Conservation (phyloP, 2,888 invertebrate genomes). For the Drosophila suboccidentalis region DNA sequence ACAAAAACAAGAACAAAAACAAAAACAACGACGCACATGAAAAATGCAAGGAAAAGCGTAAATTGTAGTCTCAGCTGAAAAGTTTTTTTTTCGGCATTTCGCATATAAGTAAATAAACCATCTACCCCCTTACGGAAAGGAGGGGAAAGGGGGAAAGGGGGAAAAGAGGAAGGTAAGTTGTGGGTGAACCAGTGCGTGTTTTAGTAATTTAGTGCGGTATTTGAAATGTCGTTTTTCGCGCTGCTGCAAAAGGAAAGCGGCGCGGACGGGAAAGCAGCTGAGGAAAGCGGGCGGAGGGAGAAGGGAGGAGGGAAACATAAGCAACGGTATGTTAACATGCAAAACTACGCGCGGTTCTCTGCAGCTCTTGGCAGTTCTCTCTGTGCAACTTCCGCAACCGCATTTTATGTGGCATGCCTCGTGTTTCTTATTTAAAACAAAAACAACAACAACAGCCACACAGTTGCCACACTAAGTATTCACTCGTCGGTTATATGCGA, state of each 20-base stretch:
- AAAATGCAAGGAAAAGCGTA: slow-evolving; percentile 68
- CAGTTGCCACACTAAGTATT: slow-evolving; percentile 5
- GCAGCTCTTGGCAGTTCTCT: slow-evolving; percentile 5
- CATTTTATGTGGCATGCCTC: slow-evolving; percentile 52
- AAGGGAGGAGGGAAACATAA: slow-evolving; percentile 10
- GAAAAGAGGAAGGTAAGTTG: not conserved
- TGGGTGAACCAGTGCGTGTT: slow-evolving; percentile 48
- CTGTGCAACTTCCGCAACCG: slow-evolving; percentile 33
- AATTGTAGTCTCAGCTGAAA: slow-evolving; percentile 66
- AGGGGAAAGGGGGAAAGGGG: not conserved
- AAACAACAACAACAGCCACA: not conserved
- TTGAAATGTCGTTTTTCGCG: slow-evolving; percentile 59
- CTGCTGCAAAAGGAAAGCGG: slow-evolving; percentile 6
- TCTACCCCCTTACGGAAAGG: not conserved
- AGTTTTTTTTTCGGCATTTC: slow-evolving; percentile 37
- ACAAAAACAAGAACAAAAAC: slow-evolving; percentile 40
- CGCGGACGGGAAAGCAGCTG: not conserved
- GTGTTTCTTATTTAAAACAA: slow-evolving; percentile 40
- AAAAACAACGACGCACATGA: slow-evolving; percentile 48
- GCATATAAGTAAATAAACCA: slow-evolving; percentile 49
- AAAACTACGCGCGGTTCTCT: slow-evolving; percentile 36
- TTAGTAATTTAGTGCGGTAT: slow-evolving; percentile 70
- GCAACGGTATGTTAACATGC: slow-evolving; percentile 54
- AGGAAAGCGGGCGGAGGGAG: not conserved
- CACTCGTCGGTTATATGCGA: slow-evolving; percentile 7